Evolutionary conservation across 2,113 vertebrate genomes (phyloP), one percentile per base, ranked within the genome.

Genomic region (Equus quagga): DNA sequence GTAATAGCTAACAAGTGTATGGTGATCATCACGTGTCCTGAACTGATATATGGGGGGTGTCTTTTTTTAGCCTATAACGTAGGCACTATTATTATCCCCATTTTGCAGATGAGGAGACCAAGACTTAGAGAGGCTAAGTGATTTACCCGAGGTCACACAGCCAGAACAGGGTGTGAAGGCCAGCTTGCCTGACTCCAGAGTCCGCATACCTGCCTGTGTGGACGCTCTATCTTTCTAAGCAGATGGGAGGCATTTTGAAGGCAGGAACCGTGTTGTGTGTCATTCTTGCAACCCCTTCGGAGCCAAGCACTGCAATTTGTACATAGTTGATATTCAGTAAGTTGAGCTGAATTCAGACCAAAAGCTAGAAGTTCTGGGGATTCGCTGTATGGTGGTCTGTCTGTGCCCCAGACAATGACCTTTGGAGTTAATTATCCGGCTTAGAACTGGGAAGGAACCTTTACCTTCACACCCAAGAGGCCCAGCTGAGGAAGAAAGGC

Each of bases 51-150:
- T 73, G 28, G 36, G 36, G 36, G 36, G 36, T 62, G 4, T 85
- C 10, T 84, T 58, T 33, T 84, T 58, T 33, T 70, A 89, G 51
- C n/a, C 41, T 70, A 8, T 46, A 75, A 51, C 2, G 24, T 69
- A 75, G 81, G 31, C 31, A 36, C 28, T 72, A 1, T 60, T 73
- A 73, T 80, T 58, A 89, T 56, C 92, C 13, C 24, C 49, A 69
- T 88, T 94, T 81, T 90, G 28, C 54, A 91, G 51, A 72, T 49
- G 28, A 19, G 64, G 23, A 94, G 80, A 87, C 67, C 62, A 82
- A 96, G 64, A 56, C 70, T 75, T 49, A 54, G 31, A n/a, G 13
- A 46, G 33, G 24, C n/a, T 44, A 82, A 73, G 56, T 33, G 76
- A 87, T 33, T 81, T 87, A 36, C 49, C 46, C 69, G 62, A 76